A percentile compares a stretch with the other conserved stretches of the same genome.
Evolutionary conservation across 2,888 invertebrate genomes (phyloP).

Genomic region (Amphimallon solstitiale): DNA sequence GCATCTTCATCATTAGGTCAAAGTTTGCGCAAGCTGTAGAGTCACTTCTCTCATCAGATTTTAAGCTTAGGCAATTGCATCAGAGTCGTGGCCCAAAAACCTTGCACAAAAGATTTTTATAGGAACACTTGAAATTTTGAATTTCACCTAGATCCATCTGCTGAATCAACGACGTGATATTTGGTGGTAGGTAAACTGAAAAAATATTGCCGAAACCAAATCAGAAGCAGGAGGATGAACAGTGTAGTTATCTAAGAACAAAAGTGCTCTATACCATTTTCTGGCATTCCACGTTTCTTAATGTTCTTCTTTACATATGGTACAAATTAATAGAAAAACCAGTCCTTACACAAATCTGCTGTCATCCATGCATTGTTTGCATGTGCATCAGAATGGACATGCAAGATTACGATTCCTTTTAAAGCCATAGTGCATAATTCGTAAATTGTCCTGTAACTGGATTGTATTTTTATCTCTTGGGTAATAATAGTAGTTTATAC

Average conservation of each 20-base stretch:
- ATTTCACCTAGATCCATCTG: conserved; percentile 50
- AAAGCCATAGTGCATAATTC: no score
- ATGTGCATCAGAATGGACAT: no score
- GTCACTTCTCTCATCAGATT: not conserved
- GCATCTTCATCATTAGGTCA: no score
- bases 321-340: not conserved
- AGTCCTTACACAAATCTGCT: not conserved
- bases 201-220: no score
- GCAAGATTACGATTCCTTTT: no score
- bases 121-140: conserved; percentile 49
- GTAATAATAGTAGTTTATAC: no score
- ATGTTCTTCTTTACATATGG: not conserved
- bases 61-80: not conserved
- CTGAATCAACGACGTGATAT: conserved; percentile 48
- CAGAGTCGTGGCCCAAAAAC: not conserved
- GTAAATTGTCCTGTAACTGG: no score
- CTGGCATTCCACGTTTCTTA: conserved; percentile 5
- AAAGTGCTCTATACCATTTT: no score
- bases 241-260: not conserved
- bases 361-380: no score
- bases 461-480: no score
- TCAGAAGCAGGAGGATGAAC: not conserved
- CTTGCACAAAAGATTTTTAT: conserved; percentile 26
- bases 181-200: conserved; percentile 3
- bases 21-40: not conserved